A percentile compares a stretch with the other conserved stretches of the same genome.
Conservation (phyloP, 2,113 vertebrate species). For the Bos javanicus region DNA sequence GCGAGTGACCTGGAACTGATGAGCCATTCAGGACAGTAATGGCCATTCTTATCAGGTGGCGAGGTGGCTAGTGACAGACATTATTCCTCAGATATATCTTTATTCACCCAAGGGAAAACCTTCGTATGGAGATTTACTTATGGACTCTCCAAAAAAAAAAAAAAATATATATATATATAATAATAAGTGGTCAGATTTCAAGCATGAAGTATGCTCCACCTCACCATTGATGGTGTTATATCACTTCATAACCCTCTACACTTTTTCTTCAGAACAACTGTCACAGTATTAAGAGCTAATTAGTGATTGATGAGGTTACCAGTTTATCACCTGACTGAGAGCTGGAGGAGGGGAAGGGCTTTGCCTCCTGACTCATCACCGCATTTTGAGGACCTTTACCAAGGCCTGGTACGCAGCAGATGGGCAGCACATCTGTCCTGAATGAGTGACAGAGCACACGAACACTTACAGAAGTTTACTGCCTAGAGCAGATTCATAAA, state of each 20-base stretch:
- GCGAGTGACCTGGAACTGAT: neutral
- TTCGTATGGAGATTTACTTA: neutral
- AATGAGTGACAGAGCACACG: neutral
- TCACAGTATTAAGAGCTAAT: neutral
- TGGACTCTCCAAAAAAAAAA: neutral
- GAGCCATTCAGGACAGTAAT: neutral
- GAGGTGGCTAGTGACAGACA: neutral
- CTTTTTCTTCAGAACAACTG: neutral
- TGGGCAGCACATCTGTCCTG: neutral
- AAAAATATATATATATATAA: neutral
- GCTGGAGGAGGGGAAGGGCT: neutral
- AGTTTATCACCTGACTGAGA: neutral
- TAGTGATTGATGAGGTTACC: neutral
- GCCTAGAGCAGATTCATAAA: neutral
- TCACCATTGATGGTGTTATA: neutral
- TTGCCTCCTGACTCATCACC: neutral
- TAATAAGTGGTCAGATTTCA: neutral
- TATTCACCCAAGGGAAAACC: neutral
- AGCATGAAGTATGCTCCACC: neutral
- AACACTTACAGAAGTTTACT: neutral
- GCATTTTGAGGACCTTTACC: neutral
- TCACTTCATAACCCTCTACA: neutral
- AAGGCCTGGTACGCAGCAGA: neutral
- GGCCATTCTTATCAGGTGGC: neutral
- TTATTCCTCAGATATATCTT: neutral